Base-by-base conservation (phyloP, 2,113 vertebrate species). In the Urocynchramus pylzowi region DNA sequence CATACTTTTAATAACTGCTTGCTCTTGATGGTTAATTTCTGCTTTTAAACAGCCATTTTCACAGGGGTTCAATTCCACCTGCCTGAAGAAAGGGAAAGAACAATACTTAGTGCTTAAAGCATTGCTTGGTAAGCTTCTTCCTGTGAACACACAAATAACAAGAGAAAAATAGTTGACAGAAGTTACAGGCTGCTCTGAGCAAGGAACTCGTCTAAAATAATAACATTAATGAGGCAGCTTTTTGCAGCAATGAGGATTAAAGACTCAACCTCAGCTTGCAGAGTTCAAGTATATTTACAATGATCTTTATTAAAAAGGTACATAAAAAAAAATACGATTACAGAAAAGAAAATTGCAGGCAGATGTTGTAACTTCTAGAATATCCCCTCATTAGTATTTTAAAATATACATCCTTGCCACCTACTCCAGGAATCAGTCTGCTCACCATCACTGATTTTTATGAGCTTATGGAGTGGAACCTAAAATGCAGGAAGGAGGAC, bases 31-130 rank as follows among this genome's bases (percentile, higher is more conserved):
- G 87, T 95, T 97, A 64, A 95, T 86, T 89, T 98, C 98, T 95
- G 95, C 76, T 93, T 93, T 98, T 88, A 98, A 59, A 91, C 97
- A 97, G 83, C 98, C 96, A 94, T 98, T 98, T 97, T 98, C 98
- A 97, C 97, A 98, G 35, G 68, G 98, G 27, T 97, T 97, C 71
- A 98, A 79, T 87, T 98, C 98, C 87, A 96, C 98, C 91, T 98
- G 98, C 61, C 99, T 99, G 84, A 74, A 87, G 84, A 60, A 87
- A 91, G 54, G 85, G 79, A 77, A 96, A 91, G 22, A 68, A 77
- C n/a, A 90, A 78, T 19, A 49, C 37, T 56, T n/a, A 77, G 65
- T 21, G 6, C 27, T 88, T 16, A 81, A 91, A 71, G 27, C 37
- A 61, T 19, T 64, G 14, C 44, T 88, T 69, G 44, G 61, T 70